Evolutionary conservation across 2,888 invertebrate species (phyloP), one percentile per base, ranked within the genome.

Genomic region (Ormyrus labotus): DNA sequence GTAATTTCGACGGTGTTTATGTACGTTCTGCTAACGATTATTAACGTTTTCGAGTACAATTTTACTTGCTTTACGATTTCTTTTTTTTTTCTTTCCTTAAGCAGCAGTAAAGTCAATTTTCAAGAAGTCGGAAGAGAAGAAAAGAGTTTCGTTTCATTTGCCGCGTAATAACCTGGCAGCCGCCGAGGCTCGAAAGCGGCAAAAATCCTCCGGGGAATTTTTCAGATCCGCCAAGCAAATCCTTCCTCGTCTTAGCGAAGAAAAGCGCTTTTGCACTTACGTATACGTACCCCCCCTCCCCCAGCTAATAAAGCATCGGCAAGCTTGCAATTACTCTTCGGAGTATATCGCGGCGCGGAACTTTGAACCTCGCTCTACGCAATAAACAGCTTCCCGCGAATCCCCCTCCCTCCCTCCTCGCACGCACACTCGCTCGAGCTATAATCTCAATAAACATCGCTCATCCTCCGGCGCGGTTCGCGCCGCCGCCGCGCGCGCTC

Each of bases 381-480:
- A 73, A 68, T 84, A 84, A 84, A 80, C 81, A 82, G 69, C 79
- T 82, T 84, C 78, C 81, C 72, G 61, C 72, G 81, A 81, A 81
- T 72, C 72, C 71, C 67, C 34, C 34, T 34, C 45, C 45, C 51
- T 8, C n/a, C 55, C n/a, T 9, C 60, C 9, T 47, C 85, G 85
- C 84, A 84, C 82, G 83, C 72, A 45, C 73, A 73, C 63, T 79
- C 81, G 69, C 63, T 75, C 51, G 11, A 60, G 79, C 84, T 85
- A 84, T 87, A 88, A 86, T 88, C 87, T 87, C 85, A 87, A 89
- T 87, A 88, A 89, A 88, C 88, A 89, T 87, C 86, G 86, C 85
- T 86, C 86, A 79, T 69, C 53, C 71, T 65, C 61, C 34, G 5
- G 19, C 64, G 34, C 34, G 19, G 19, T 19, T 2, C 19, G 19